These are phyloP conservation scores for Glaucopsyche alexis DNA, from an alignment of 2,888 invertebrate genomes.

Conservation along the genomic window DNA sequence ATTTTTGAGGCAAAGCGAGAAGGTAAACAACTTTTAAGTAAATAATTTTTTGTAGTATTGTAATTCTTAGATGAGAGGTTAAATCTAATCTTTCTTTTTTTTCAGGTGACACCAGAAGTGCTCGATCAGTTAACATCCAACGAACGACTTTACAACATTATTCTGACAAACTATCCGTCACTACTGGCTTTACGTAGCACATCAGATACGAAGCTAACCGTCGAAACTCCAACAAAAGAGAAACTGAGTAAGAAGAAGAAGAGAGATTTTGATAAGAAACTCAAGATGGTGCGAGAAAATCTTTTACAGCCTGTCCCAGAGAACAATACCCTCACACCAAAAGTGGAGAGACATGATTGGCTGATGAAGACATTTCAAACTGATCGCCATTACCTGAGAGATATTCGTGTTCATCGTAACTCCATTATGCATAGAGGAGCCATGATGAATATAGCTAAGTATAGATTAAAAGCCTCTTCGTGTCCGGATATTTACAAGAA, in stretches of 20 bases:
- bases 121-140: slow-evolving; percentile 83
- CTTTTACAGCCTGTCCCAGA: slow-evolving; percentile 71
- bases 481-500: slow-evolving; percentile 95
- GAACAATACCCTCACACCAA: slow-evolving; percentile 57
- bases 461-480: slow-evolving; percentile 91
- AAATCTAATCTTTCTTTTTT: slow-evolving; percentile 21
- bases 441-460: slow-evolving; percentile 91
- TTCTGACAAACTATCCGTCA: slow-evolving; percentile 86
- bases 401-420: slow-evolving; percentile 86
- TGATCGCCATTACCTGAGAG: slow-evolving; percentile 84
- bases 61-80: background rate
- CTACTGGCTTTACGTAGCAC: slow-evolving; percentile 82
- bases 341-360: slow-evolving; percentile 62
- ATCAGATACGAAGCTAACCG: slow-evolving; percentile 81
- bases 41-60: background rate
- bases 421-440: slow-evolving; percentile 93
- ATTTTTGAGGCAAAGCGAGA: slow-evolving; percentile 86
- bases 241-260: slow-evolving; percentile 45
- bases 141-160: slow-evolving; percentile 83
- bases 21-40: slow-evolving; percentile 60
- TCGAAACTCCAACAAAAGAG: slow-evolving; percentile 52
- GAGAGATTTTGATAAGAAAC: slow-evolving; percentile 67
- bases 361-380: slow-evolving; percentile 76
- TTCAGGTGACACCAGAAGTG: slow-evolving; percentile 85
- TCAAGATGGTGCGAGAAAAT: slow-evolving; percentile 64